phyloP scores from a whole-genome alignment of 2,113 vertebrate genomes.

The Mesocricetus auratus region DNA sequence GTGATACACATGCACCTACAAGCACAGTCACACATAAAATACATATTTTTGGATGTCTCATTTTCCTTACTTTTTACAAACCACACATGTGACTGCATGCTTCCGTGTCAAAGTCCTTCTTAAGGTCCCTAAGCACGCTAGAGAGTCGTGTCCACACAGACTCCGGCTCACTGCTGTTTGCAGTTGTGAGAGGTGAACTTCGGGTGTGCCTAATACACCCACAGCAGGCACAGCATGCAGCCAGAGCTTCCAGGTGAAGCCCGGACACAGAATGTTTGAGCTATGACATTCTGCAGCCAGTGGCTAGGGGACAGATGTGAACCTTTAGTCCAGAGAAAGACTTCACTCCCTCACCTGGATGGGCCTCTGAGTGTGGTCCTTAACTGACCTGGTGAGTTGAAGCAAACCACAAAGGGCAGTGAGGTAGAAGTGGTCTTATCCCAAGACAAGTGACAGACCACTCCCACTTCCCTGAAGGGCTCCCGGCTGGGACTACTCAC shows the following conservation, averaged over 20 bases:
- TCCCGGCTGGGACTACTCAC: not conserved
- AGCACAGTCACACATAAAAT: too few relatives aligned
- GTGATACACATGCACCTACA: not conserved
- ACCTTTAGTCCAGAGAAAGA: not conserved
- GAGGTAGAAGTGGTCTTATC: not conserved
- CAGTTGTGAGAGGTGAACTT: not conserved
- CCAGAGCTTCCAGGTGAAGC: not conserved
- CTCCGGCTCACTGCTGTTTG: not conserved
- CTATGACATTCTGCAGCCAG: not conserved
- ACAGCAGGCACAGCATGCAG: not conserved
- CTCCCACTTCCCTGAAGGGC: not conserved
- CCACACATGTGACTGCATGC: too few relatives aligned
- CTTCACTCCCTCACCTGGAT: not conserved
- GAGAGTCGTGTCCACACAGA: not conserved
- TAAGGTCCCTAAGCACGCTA: not conserved
- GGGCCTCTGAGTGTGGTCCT: not conserved
- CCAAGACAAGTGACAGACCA: not conserved
- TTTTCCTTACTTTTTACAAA: not conserved
- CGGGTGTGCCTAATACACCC: not conserved
- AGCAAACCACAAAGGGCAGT: not conserved
- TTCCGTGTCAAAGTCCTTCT: not conserved
- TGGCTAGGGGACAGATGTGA: not conserved
- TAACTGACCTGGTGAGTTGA: not conserved
- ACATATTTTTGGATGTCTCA: not conserved
- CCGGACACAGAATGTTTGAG: not conserved